Conservation (phyloP, 2,888 invertebrate species). For the Plebejus anna region DNA sequence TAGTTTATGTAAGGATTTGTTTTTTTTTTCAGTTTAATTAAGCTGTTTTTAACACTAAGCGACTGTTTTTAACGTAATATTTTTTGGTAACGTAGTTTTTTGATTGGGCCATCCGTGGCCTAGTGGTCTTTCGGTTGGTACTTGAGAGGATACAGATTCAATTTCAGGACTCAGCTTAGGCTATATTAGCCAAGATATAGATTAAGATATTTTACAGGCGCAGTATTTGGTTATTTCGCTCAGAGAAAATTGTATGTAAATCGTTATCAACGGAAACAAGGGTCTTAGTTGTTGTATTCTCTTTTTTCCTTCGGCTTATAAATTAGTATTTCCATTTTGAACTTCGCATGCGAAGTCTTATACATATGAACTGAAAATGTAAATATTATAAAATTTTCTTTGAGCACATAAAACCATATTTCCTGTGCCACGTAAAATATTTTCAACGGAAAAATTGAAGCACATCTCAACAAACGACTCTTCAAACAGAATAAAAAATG, state of each 20-base stretch:
- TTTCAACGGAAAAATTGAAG: constrained; percentile 3
- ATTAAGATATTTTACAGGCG: no score
- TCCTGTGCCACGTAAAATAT: neutral
- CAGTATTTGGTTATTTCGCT: no score
- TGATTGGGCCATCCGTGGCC: no score
- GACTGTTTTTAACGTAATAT: no score
- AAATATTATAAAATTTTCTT: neutral
- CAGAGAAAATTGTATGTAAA: no score
- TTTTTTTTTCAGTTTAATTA: neutral
- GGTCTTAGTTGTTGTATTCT: neutral
- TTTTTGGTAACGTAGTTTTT: no score
- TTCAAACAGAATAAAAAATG: neutral
- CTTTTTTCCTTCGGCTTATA: neutral
- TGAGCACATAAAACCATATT: neutral
- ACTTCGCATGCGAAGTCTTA: neutral
- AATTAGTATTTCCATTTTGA: neutral
- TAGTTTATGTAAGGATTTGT: neutral
- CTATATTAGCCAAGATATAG: no score
- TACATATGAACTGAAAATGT: neutral
- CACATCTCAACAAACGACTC: neutral
- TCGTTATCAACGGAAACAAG: no score
- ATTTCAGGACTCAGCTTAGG: no score
- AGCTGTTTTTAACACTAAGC: no score
- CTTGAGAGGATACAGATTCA: no score
- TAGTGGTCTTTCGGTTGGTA: no score